Evolutionary conservation across 2,888 invertebrate genomes (phyloP).

Genomic region (Liodrosophila aerea): DNA sequence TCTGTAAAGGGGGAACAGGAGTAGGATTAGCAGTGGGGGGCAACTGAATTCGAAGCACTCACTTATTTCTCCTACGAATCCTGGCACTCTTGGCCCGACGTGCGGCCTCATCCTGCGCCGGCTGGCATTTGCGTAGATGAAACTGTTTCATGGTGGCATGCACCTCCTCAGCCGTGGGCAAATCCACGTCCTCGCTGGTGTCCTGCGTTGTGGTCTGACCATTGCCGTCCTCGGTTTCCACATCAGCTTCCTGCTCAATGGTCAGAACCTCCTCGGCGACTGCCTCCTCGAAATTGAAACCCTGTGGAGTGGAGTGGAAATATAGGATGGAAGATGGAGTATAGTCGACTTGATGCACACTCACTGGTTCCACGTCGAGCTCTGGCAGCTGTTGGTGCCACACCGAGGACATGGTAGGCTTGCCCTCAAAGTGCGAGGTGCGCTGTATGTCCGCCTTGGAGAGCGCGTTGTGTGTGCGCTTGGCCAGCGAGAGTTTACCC

Average conservation of each 20-base stretch:
- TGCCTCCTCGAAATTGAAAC: slow-evolving; percentile 74
- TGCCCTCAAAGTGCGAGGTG: slow-evolving; percentile 48
- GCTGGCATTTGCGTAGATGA: slow-evolving; percentile 80
- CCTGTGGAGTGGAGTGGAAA: slow-evolving; percentile 35
- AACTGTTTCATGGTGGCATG: slow-evolving; percentile 82
- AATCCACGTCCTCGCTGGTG: slow-evolving; percentile 55
- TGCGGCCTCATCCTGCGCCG: slow-evolving; percentile 76
- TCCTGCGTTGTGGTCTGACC: slow-evolving; percentile 21
- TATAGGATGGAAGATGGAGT: too few relatives aligned
- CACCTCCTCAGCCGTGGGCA: slow-evolving; percentile 81
- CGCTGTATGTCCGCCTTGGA: slow-evolving; percentile 74
- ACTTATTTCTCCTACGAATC: slow-evolving; percentile 79
- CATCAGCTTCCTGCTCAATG: slow-evolving; percentile 78
- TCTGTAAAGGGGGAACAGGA: slow-evolving; percentile 57
- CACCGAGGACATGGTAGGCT: slow-evolving; percentile 61
- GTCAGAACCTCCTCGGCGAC: slow-evolving; percentile 75
- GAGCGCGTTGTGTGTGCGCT: slow-evolving; percentile 86
- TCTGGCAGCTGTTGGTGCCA: slow-evolving; percentile 66
- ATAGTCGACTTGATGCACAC: too few relatives aligned
- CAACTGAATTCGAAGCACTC: slow-evolving; percentile 3
- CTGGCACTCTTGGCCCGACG: slow-evolving; percentile 79
- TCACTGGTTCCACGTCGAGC: slow-evolving; percentile 59
- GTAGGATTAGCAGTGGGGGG: too few relatives aligned
- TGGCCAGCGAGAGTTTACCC: slow-evolving; percentile 86
- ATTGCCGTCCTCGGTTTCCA: slow-evolving; percentile 78